phyloP scores from a whole-genome alignment of 2,113 vertebrate genomes.

The Solenodon paradoxus region DNA sequence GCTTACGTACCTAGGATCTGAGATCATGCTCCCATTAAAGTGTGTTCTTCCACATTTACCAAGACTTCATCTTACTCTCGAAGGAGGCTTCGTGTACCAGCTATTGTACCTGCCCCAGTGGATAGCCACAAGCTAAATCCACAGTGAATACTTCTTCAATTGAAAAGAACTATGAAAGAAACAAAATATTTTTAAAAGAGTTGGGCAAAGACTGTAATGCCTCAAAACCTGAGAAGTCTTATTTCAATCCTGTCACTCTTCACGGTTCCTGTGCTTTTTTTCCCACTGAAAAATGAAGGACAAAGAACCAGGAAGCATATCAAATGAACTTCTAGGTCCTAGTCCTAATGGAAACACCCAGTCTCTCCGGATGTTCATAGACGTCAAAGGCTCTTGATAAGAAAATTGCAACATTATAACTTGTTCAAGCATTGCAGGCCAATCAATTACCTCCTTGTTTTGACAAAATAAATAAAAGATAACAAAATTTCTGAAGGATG shows the following conservation, averaged over 20 bases:
- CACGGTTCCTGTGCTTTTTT: not conserved
- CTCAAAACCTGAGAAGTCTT: not conserved
- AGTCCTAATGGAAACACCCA: slow-evolving; percentile 38
- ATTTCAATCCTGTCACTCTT: not conserved
- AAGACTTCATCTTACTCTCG: not conserved
- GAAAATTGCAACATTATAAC: slow-evolving; percentile 42
- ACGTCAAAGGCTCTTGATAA: slow-evolving; percentile 1
- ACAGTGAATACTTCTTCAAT: not conserved
- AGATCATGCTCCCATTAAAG: not conserved
- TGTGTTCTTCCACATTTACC: not conserved
- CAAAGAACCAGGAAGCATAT: not conserved
- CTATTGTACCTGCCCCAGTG: not conserved
- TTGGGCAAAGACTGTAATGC: not conserved
- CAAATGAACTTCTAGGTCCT: not conserved
- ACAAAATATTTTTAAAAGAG: slow-evolving; percentile 17
- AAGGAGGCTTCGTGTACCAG: not conserved
- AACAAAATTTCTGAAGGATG: not conserved
- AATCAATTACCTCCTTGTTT: not conserved
- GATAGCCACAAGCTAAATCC: not conserved
- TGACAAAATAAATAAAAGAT: not conserved
- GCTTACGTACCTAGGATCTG: not conserved
- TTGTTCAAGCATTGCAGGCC: not conserved
- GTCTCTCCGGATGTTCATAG: slow-evolving; percentile 4
- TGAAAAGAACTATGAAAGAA: slow-evolving; percentile 13
- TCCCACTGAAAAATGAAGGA: not conserved